phyloP scores from a whole-genome alignment of 2,797 vertebrate genomes.

The Myripristis jacobus region DNA sequence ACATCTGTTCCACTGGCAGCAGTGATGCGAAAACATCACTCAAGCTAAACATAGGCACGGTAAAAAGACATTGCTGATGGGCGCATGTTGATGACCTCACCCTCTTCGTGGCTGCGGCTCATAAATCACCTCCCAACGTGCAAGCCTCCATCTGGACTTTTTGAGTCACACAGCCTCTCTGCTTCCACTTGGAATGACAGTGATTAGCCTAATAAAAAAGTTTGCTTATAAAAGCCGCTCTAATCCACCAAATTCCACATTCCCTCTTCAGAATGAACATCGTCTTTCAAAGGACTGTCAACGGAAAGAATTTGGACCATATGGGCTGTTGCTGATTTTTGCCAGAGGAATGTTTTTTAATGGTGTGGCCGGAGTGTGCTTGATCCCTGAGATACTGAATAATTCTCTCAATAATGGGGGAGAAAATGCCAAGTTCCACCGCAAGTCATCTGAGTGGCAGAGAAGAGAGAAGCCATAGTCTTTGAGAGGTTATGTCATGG shows the following conservation, averaged over 20 bases:
- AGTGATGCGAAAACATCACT: conserved; percentile 4
- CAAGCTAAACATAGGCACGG: not conserved
- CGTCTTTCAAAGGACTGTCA: conserved; percentile 52
- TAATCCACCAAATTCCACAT: conserved; percentile 22
- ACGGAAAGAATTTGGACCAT: conserved; percentile 42
- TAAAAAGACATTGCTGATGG: not conserved
- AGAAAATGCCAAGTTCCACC: conserved; percentile 13
- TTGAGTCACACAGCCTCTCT: conserved; percentile 18
- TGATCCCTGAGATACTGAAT: conserved; percentile 32
- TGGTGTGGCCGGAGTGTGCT: conserved; percentile 24
- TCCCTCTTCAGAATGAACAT: conserved; percentile 39
- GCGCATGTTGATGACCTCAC: conserved; percentile 42
- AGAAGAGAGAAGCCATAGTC: not conserved
- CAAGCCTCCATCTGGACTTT: conserved; percentile 46
- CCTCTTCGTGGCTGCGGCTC: conserved; percentile 20
- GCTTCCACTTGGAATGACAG: conserved; percentile 19
- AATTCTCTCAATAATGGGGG: conserved; percentile 34
- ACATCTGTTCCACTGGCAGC: conserved; percentile 6
- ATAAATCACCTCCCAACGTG: conserved; percentile 37
- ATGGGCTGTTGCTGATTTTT: conserved; percentile 25
- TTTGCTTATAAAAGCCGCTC: conserved; percentile 38
- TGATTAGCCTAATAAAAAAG: conserved; percentile 23
- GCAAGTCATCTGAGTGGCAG: conserved; percentile 27
- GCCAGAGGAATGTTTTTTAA: conserved; percentile 58
- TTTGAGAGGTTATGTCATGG: conserved; percentile 11